Evolutionary conservation across 2,113 vertebrate species (phyloP).

Genomic region (Meriones unguiculatus): DNA sequence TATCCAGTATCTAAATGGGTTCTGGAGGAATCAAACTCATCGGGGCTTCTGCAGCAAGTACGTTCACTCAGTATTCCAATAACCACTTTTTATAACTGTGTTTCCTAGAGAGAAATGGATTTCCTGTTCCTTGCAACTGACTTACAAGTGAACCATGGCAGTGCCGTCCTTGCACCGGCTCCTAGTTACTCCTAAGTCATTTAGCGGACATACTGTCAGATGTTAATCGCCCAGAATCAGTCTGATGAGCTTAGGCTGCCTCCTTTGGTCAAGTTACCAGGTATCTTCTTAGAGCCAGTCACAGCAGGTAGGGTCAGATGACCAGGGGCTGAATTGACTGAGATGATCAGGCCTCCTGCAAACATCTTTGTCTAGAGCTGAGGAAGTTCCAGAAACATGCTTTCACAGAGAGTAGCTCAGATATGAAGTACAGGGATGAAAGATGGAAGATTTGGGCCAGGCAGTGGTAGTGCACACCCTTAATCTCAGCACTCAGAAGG

Average conservation of each 20-base stretch:
- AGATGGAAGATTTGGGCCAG: not conserved
- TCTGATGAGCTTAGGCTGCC: slow-evolving; percentile 40
- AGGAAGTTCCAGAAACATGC: not conserved
- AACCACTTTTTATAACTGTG: not conserved
- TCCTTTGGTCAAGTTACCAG: not conserved
- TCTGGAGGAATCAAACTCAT: not conserved
- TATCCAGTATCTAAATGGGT: not conserved
- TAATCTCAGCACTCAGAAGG: not conserved
- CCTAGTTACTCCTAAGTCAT: not conserved
- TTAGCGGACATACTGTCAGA: slow-evolving; percentile 15
- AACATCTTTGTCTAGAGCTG: not conserved
- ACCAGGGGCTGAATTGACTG: not conserved
- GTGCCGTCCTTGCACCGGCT: not conserved
- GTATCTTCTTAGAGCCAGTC: not conserved
- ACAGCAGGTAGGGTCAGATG: not conserved
- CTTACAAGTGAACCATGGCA: slow-evolving; percentile 32
- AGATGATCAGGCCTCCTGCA: not conserved
- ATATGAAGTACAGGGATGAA: not conserved
- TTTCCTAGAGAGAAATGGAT: slow-evolving; percentile 53
- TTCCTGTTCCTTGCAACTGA: slow-evolving; percentile 9
- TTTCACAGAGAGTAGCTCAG: not conserved
- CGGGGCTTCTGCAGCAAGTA: not conserved
- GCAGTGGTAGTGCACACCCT: no score
- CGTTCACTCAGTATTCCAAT: not conserved
- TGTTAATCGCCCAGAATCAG: slow-evolving; percentile 26